phyloP scores from a whole-genome alignment of 2,113 vertebrate species.

The Strix aluco region DNA sequence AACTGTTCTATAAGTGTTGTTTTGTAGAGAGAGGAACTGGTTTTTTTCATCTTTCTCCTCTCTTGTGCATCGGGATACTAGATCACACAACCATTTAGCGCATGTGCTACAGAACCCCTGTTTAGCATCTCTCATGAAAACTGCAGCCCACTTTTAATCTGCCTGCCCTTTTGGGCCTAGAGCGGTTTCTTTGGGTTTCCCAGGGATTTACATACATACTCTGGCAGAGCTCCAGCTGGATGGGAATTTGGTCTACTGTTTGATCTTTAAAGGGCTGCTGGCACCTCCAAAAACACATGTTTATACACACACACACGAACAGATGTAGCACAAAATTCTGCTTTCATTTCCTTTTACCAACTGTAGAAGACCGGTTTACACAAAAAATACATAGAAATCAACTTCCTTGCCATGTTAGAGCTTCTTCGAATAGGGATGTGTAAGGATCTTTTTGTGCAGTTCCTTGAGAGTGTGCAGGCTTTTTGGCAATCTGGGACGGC shows the following conservation, averaged over 20 bases:
- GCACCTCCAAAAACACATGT: neutral
- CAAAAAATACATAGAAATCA: neutral
- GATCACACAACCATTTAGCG: neutral
- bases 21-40: neutral
- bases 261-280: neutral
- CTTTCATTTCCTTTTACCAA: neutral
- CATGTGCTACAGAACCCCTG: neutral
- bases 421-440: neutral
- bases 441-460: neutral
- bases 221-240: neutral
- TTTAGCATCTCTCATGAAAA: neutral
- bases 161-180: neutral
- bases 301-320: neutral
- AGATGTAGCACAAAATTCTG: neutral
- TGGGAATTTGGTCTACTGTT: neutral
- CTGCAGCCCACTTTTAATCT: neutral
- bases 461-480: neutral
- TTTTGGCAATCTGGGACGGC: neutral
- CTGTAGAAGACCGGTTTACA: neutral
- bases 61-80: neutral
- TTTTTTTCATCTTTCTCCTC: neutral
- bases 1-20: neutral
- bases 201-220: neutral
- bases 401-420: neutral
- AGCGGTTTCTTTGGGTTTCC: neutral